Evolutionary conservation across 2,888 invertebrate genomes (phyloP), one percentile per base, ranked within the genome.

Genomic region (Helicoverpa assulta): DNA sequence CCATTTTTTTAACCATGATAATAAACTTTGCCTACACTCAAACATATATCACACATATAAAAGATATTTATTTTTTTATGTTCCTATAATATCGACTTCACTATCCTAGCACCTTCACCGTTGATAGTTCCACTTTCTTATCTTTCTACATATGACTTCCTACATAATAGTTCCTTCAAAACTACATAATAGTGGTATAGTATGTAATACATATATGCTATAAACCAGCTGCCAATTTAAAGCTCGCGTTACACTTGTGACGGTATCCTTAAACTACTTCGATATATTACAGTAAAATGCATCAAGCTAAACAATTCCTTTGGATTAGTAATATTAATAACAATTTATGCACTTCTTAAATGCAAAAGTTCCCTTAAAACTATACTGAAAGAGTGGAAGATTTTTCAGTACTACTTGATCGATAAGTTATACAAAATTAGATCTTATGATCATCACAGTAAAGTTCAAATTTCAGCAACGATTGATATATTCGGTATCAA

Each of bases 231-330:
- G 81, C 80, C 56, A 73, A 81, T 84, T 89, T 89, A 89, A 89
- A 88, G 89, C 89, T 82, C 66, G 70, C 51, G 67, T 74, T 80
- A 80, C 78, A 79, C 37, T 83, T 83, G 83, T 83, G 84, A 83
- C 83, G 53, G 43, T 58, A 62, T 57, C 52, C 77, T 83, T 80
- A 81, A 19, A 70, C 75, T 83, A 83, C 51, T 62, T 70, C 56
- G 58, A 73, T 79, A 81, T 80, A 70, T 71, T 81, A 83, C 69
- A 81, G 56, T 56, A 75, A 73, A 81, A 78, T 67, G 76, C 78
- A 56, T 19, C 33, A 77, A 78, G 83, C 78, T 76, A 65, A 68
- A 75, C 72, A 75, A 78, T 72, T 78, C 71, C 67, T 72, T 79
- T 75, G 59, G 66, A 80, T 85, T 85, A 85, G 84, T 85, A 73